Base-by-base conservation (phyloP, 2,888 invertebrate species). In the Macropis europaea region DNA sequence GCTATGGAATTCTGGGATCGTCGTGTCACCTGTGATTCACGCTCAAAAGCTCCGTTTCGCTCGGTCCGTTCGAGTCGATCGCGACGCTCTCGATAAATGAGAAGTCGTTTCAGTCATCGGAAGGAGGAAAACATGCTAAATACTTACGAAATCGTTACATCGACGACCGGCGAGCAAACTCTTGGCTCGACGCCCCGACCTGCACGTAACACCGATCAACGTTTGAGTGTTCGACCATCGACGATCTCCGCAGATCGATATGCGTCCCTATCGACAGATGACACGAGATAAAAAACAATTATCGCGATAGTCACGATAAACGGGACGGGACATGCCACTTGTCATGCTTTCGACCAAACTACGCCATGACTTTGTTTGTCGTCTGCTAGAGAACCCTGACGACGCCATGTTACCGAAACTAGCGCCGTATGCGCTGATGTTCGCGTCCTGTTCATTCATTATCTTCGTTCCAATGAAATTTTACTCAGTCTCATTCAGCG, bases 1-100 rank as follows among this genome's bases (percentile, higher is more conserved):
- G 73, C 53, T 64, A 59, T 50, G 57, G 67, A 69, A 76, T 69
- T 76, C 57, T 56, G 56, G 56, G 50, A 62, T 52, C 36, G 54
- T 59, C 52, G 34, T 66, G 30, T 63, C 61, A 54, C n/a, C 32
- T 22, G 19, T 3, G 24, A 40, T 48, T 48, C 19, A 38, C n/a
- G 17, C 11, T 6, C 34, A 19, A 67, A 52, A 54, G 9, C 26
- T 9, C 5, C 15, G 48, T 24, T 24, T 47, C 19, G 3, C 5
- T 13, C n/a, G 13, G 5, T 57, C 34, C 32, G 7, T 15, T 4
- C 11, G 9, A 17, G 6, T 1, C 19, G 6, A 32, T 34, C 2
- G 15, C 5, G 19, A 47, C 13, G 11, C 3, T 26, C 5, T 7
- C 3, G 13, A 1, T 5, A 3, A n/a, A 19, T 13, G 13, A 7